Evolutionary conservation across 2,113 vertebrate genomes (phyloP).

Genomic region (Lasiurus borealis): DNA sequence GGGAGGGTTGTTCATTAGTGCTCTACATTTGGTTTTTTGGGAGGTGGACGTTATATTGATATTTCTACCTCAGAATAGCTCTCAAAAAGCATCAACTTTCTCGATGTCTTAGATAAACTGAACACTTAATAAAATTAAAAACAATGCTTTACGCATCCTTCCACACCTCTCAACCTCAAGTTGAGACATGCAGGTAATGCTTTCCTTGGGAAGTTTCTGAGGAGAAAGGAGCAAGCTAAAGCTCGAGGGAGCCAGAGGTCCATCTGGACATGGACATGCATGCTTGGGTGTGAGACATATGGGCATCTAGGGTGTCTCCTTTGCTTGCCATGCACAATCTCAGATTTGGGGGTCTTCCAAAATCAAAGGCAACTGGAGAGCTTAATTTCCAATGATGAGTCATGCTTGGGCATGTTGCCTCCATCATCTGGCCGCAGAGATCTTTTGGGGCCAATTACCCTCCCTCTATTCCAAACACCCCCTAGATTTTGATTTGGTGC

Average conservation of each 20-base stretch:
- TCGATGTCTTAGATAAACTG: conserved; percentile 2
- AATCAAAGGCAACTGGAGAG: conserved; percentile 12
- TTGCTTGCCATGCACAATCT: not conserved
- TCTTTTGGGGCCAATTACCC: not conserved
- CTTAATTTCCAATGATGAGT: conserved; percentile 32
- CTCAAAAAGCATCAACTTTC: not conserved
- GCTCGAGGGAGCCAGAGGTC: not conserved
- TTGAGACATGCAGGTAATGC: not conserved
- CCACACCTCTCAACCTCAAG: not conserved
- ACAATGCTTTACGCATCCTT: not conserved
- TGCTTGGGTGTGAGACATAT: not conserved
- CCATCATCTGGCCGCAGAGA: not conserved
- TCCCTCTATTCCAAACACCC: not conserved
- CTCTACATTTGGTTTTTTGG: not conserved
- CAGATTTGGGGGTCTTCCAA: conserved; percentile 31
- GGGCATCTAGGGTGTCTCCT: not conserved
- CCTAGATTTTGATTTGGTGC: not conserved
- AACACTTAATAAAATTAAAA: conserved; percentile 32
- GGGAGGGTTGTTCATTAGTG: not conserved
- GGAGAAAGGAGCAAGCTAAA: not conserved
- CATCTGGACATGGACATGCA: not conserved
- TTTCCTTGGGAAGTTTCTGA: conserved; percentile 13
- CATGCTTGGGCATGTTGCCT: conserved; percentile 16
- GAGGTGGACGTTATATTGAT: not conserved
- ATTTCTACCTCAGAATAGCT: not conserved